These are phyloP conservation scores for Aproaerema taeniolella DNA, from an alignment of 2,888 invertebrate genomes.

Conservation along the genomic window DNA sequence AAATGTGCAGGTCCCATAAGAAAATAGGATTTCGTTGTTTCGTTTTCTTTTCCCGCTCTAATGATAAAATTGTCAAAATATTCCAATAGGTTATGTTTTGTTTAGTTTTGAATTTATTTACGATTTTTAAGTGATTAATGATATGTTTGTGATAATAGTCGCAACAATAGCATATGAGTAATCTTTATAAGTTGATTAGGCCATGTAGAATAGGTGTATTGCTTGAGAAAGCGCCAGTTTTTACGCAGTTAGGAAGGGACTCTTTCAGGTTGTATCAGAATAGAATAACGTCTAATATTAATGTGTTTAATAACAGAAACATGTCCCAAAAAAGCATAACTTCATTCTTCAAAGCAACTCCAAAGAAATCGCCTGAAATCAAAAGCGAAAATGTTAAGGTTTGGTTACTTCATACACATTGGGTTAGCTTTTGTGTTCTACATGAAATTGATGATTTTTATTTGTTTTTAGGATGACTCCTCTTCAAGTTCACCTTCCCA, in stretches of 20 bases:
- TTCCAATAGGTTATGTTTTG: conserved; percentile 2
- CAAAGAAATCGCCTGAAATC: conserved; percentile 35
- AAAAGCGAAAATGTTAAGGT: neutral
- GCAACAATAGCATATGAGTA: conserved; percentile 25
- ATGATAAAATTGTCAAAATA: too few species aligned
- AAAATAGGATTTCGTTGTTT: too few species aligned
- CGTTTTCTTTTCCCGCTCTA: too few species aligned
- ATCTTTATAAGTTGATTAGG: conserved; percentile 17
- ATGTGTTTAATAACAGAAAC: conserved; percentile 21
- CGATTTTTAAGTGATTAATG: too few species aligned
- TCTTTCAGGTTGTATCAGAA: too few species aligned
- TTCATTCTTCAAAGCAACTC: conserved; percentile 60
- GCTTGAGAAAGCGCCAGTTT: neutral
- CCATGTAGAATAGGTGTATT: conserved; percentile 22
- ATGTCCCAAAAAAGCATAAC: conserved; percentile 70
- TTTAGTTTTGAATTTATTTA: neutral
- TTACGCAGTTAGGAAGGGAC: too few species aligned
- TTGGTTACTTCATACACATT: too few species aligned
- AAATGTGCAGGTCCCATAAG: too few species aligned
- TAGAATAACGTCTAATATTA: too few species aligned
- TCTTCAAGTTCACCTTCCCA: neutral
- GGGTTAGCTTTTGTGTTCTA: too few species aligned
- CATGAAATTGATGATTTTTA: too few species aligned
- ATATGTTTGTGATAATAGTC: too few species aligned
- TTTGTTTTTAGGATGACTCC: conserved; percentile 13